Conservation (phyloP, 2,113 vertebrate genomes). For the Hippotragus niger region DNA sequence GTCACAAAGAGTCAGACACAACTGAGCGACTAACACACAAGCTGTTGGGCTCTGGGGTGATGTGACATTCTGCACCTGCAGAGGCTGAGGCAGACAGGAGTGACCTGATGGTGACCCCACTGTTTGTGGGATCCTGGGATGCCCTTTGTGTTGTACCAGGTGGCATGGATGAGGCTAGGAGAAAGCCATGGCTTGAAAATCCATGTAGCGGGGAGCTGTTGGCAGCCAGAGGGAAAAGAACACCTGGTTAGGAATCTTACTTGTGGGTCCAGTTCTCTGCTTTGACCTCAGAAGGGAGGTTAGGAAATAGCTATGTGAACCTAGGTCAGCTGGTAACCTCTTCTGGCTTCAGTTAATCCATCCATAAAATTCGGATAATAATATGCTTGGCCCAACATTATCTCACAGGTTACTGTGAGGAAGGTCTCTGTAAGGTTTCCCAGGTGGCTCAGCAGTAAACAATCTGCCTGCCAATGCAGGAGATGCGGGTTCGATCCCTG, state of each 20-base stretch:
- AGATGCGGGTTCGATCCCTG: fast-evolving
- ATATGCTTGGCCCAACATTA: neutral
- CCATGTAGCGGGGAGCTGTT: neutral
- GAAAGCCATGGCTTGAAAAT: no score
- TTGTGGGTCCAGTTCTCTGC: neutral
- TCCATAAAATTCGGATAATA: neutral
- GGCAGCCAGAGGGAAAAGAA: neutral
- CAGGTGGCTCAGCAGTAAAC: neutral
- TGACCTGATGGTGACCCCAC: fast-evolving
- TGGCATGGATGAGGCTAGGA: neutral
- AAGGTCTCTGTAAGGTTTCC: neutral
- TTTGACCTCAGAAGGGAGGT: neutral
- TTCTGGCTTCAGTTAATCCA: neutral
- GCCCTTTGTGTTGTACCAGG: fast-evolving
- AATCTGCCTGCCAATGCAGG: neutral
- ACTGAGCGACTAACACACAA: neutral
- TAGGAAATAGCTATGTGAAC: neutral
- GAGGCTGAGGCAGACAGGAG: fast-evolving
- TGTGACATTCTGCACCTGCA: neutral
- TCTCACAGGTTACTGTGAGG: neutral
- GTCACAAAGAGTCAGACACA: neutral
- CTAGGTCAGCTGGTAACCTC: neutral
- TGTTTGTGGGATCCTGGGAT: neutral
- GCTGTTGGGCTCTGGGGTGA: neutral
- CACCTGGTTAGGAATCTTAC: neutral